Evolutionary conservation across 2,113 vertebrate genomes (phyloP).

Genomic region (Pangasianodon hypophthalmus): DNA sequence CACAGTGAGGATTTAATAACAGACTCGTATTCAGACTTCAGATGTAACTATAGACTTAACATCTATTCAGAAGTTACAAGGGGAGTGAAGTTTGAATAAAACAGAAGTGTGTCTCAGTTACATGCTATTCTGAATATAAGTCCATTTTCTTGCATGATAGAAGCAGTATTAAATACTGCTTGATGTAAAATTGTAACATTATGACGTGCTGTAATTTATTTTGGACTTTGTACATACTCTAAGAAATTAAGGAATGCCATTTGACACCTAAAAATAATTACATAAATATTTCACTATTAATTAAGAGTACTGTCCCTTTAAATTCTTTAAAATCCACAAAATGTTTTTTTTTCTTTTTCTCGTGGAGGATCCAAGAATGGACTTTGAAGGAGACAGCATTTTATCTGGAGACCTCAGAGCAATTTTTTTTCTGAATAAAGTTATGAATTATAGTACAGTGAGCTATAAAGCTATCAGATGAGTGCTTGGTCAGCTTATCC

Average conservation of each 20-base stretch:
- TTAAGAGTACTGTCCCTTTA: no score
- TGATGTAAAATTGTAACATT: background rate
- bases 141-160: background rate
- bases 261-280: no score
- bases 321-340: no score
- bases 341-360: no score
- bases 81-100: background rate
- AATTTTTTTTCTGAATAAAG: background rate
- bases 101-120: background rate
- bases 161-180: background rate
- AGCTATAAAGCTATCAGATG: background rate
- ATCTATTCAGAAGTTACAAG: background rate
- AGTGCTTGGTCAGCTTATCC: background rate
- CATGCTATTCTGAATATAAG: background rate
- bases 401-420: background rate
- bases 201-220: background rate
- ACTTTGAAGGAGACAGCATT: no score
- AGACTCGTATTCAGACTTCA: background rate
- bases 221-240: background rate
- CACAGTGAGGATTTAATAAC: background rate
- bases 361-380: no score
- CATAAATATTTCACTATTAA: no score
- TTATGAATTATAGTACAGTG: background rate
- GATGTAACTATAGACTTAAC: background rate
- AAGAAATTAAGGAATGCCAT: background rate